phyloP scores from a whole-genome alignment of 2,113 vertebrate genomes.

The Periophthalmus modestus region DNA sequence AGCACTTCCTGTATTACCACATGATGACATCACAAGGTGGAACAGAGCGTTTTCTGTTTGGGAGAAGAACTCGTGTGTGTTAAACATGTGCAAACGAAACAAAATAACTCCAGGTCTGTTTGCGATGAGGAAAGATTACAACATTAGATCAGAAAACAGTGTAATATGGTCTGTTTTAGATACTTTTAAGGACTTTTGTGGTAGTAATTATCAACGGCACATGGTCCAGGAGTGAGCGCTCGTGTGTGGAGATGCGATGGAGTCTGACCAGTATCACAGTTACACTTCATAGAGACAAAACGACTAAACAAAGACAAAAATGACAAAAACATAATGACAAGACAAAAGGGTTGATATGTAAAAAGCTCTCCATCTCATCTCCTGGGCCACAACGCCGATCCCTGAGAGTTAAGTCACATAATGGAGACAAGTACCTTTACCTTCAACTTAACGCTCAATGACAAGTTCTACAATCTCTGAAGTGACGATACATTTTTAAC shows the following conservation, averaged over 20 bases:
- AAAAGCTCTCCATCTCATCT: conserved; percentile 1
- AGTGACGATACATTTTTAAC: conserved; percentile 30
- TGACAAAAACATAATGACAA: background rate
- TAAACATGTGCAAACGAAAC: too few relatives aligned
- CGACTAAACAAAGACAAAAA: too few relatives aligned
- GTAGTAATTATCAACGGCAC: conserved; percentile 18
- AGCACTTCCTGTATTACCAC: too few relatives aligned
- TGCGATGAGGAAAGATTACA: too few relatives aligned
- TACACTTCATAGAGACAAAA: conserved; percentile 3
- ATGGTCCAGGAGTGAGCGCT: conserved; percentile 41
- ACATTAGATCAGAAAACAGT: too few relatives aligned
- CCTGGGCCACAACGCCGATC: conserved; percentile 33
- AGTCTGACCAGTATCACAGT: conserved; percentile 3
- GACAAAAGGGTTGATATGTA: background rate
- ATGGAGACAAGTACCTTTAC: conserved; percentile 44
- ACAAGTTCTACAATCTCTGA: conserved; percentile 3
- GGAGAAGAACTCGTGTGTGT: too few relatives aligned
- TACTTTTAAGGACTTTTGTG: too few relatives aligned
- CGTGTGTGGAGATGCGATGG: conserved; percentile 10
- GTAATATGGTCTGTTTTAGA: too few relatives aligned
- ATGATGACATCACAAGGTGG: too few relatives aligned
- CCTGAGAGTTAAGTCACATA: conserved; percentile 73
- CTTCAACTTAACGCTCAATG: conserved; percentile 60
- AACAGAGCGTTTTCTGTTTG: too few relatives aligned
- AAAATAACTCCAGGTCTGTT: too few relatives aligned